These are phyloP conservation scores for Thera obeliscata DNA, from an alignment of 2,888 invertebrate species.

Conservation along the genomic window DNA sequence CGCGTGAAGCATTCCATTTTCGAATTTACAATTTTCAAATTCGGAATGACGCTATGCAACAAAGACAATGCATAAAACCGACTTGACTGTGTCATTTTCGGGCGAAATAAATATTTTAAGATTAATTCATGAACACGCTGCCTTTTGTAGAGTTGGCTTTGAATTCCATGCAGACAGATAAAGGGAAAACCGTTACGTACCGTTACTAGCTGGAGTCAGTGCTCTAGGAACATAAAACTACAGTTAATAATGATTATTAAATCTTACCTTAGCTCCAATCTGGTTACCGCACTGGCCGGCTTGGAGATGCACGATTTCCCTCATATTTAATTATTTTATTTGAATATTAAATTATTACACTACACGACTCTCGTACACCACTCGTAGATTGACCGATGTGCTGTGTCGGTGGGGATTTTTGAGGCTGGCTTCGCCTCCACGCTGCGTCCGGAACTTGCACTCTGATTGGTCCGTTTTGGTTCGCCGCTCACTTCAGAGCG, in stretches of 20 bases:
- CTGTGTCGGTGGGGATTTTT: constrained; percentile 74
- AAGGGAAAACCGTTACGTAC: constrained; percentile 38
- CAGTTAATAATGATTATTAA: constrained; percentile 27
- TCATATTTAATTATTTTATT: constrained; percentile 85
- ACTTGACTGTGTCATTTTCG: neutral
- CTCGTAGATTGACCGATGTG: constrained; percentile 73
- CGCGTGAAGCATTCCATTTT: constrained; percentile 57
- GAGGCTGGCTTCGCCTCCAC: constrained; percentile 80
- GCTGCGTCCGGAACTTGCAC: constrained; percentile 52
- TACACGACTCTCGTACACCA: constrained; percentile 76
- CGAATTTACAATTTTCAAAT: constrained; percentile 46
- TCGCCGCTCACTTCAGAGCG: constrained; percentile 63
- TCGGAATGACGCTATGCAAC: constrained; percentile 62
- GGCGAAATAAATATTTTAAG: neutral
- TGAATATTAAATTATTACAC: constrained; percentile 76
- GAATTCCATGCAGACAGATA: constrained; percentile 28
- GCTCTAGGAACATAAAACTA: constrained; percentile 18
- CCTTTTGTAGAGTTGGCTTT: constrained; percentile 15
- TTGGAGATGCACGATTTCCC: constrained; percentile 93
- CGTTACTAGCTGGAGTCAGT: constrained; percentile 28
- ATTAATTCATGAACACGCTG: neutral
- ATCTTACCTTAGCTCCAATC: constrained; percentile 87
- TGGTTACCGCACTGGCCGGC: constrained; percentile 94
- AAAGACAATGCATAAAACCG: constrained; percentile 40
- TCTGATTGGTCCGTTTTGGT: constrained; percentile 64